Conservation (phyloP, 2,113 vertebrate species). For the Eudyptes chrysolophus region DNA sequence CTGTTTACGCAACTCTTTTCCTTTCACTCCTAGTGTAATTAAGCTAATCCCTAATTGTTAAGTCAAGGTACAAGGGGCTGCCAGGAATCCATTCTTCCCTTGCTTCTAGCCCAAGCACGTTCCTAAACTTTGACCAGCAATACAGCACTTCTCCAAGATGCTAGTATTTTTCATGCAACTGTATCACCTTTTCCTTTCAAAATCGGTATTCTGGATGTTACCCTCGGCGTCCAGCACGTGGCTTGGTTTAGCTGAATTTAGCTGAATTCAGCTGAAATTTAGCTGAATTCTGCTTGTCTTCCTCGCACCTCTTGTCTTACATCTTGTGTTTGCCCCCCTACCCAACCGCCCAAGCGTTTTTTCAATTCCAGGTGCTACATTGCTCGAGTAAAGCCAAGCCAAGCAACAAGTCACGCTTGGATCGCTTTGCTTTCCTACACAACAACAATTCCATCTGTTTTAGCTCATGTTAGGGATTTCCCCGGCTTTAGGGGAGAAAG, state of each 20-base stretch:
- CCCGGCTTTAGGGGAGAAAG: too few species aligned
- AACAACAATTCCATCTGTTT: neutral
- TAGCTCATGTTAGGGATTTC: fast-evolving
- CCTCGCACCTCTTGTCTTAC: neutral
- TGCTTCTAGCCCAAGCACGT: neutral
- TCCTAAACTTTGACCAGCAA: slow-evolving; percentile 1
- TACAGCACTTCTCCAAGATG: neutral
- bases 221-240: fast-evolving
- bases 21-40: neutral
- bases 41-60: neutral
- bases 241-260: too few species aligned
- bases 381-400: fast-evolving
- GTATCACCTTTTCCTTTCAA: neutral
- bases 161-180: fast-evolving
- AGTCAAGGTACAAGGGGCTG: slow-evolving; percentile 1
- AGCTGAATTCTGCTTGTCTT: neutral
- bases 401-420: fast-evolving
- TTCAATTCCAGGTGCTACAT: fast-evolving
- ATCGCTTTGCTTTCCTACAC: fast-evolving
- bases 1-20: neutral
- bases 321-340: fast-evolving
- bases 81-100: neutral
- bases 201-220: too few species aligned
- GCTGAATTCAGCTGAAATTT: too few species aligned
- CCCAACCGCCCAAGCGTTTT: fast-evolving